Base-by-base conservation (phyloP, 2,797 vertebrate genomes). In the Cryptoblepharus egeriae region DNA sequence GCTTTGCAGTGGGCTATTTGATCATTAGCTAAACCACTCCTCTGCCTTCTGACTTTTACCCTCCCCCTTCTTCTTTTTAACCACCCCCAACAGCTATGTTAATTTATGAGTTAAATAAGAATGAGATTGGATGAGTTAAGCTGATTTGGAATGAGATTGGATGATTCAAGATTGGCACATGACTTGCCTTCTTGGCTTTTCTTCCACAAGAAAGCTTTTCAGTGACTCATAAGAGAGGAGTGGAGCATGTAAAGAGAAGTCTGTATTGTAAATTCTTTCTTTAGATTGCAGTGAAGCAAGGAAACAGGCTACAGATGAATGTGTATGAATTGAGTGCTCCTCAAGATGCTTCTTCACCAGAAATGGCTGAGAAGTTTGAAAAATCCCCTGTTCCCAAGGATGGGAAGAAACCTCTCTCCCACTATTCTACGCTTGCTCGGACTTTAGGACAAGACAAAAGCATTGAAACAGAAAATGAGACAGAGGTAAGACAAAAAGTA, bases 231-330 rank as follows among this genome's bases (percentile, higher is more conserved):
- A 18, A 77, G 72, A 11, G 45, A 68, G 3, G n/a, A 24, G 18
- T 2, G n/a, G 20, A 24, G 11, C 26, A 1, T 45, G 71, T 77
- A 26, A 5, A 49, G 8, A 28, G 55, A 1, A 52, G 61, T 39
- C 12, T 52, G 49, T 52, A 0, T 73, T 45, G 0, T 71, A 9
- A 76, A 0, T 11, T 81, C 0, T 88, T 83, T 6, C 73, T 61
- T 81, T 93, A 99, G 98, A 98, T 97, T 94, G 97, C 98, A 24
- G 93, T 96, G 85, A 98, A 98, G 89, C 98, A 98, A 94, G 98
- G 97, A 82, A 98, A 97, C 94, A 96, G 96, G 75, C 95, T 99
- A 60, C 98, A 98, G 92, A 97, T 99, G 96, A 98, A 98, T 71
- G 98, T 97, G 71, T 98, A 98, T 75, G 97, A 97, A 89, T 96